A percentile compares a stretch with the other conserved stretches of the same genome.
phyloP scores from a whole-genome alignment of 1,140 invertebrate genomes.

The Aphelenchoides besseyi region DNA sequence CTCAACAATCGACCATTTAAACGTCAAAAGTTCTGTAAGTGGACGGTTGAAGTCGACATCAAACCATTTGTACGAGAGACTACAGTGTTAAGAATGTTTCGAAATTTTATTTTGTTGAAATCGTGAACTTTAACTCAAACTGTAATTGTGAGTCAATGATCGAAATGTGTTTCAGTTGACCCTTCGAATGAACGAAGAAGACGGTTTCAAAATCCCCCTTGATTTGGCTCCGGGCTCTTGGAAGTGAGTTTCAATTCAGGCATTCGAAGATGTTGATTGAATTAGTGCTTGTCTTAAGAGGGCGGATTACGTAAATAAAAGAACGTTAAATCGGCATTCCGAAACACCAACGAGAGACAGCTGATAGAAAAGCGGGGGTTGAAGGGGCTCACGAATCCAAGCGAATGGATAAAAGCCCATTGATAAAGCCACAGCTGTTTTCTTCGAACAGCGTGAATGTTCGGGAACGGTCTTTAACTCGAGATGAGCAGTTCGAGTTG shows the following conservation, averaged over 20 bases:
- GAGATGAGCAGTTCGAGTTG: neutral
- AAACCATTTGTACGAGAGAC: too few species aligned
- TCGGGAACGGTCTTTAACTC: neutral
- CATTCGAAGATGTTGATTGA: too few species aligned
- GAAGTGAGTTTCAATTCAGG: constrained; percentile 1
- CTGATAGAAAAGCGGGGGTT: neutral
- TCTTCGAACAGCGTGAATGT: neutral
- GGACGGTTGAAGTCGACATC: too few species aligned
- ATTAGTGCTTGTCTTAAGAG: neutral
- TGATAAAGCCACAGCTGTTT: neutral
- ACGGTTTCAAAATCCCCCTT: neutral
- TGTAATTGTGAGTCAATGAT: too few species aligned
- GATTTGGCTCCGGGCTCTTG: neutral
- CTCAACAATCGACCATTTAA: neutral
- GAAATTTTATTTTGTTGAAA: too few species aligned
- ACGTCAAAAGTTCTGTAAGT: too few species aligned
- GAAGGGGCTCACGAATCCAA: too few species aligned
- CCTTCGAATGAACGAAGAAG: neutral
- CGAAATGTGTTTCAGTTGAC: too few species aligned
- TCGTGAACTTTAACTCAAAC: too few species aligned
- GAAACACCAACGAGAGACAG: too few species aligned
- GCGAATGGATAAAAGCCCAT: neutral
- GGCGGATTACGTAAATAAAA: neutral
- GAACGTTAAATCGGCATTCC: too few species aligned
- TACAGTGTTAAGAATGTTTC: too few species aligned